Evolutionary conservation across 1,140 invertebrate species (phyloP).

Genomic region (Aricia agestis): DNA sequence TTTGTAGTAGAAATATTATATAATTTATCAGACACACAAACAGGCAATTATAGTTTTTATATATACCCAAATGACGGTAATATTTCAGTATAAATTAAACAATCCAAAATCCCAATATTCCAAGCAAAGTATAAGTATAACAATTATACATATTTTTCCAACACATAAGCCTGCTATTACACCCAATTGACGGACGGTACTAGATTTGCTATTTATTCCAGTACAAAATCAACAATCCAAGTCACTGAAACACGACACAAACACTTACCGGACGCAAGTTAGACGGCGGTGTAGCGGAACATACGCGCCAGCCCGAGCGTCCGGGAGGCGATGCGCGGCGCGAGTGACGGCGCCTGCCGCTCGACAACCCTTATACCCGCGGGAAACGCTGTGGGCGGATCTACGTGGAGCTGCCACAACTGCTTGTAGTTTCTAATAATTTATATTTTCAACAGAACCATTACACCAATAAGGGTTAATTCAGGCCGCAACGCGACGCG

Average conservation of each 20-base stretch:
- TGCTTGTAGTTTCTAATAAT: not conserved
- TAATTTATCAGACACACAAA: no score
- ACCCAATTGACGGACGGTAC: no score
- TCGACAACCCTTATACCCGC: conserved; percentile 55
- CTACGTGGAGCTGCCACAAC: conserved; percentile 39
- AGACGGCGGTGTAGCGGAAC: not conserved
- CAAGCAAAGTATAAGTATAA: not conserved
- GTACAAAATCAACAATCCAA: not conserved
- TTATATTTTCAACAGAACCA: no score
- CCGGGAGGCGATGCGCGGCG: conserved; percentile 51
- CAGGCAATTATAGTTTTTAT: no score
- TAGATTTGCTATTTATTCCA: not conserved
- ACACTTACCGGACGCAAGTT: not conserved
- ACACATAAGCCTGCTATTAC: no score
- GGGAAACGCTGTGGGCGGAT: conserved; percentile 48
- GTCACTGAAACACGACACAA: not conserved
- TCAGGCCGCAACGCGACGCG: no score
- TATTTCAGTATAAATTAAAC: no score
- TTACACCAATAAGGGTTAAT: no score
- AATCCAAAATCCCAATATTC: no score
- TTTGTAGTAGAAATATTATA: no score
- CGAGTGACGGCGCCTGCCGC: conserved; percentile 45
- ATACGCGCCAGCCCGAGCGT: conserved; percentile 47
- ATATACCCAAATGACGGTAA: no score
- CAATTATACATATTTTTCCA: no score